Base-by-base conservation (phyloP, 53 echinoderm and acorn worm genomes). In the Holothuria leucospilota region DNA sequence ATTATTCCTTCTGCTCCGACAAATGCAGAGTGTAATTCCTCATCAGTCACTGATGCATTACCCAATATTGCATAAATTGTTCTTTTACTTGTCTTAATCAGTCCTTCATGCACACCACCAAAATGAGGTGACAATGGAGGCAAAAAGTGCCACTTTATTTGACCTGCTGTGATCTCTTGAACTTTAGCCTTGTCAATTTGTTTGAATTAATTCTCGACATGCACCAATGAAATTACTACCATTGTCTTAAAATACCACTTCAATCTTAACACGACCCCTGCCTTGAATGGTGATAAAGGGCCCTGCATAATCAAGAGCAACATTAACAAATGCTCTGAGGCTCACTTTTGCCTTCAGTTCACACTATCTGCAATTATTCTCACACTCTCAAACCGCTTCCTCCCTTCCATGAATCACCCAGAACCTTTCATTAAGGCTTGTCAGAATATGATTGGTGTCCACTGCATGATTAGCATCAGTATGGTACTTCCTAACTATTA, bases 261-360 rank as follows among this genome's bases (percentile, higher is more conserved):
- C 14, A 28, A 62, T 59, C 62, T 20, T 60, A 0, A 59, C 82
- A 53, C 59, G 51, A 20, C 82, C 82, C 52, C 62, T 62, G 3
- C 82, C 82, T 14, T 52, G 87, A 20, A 74, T 20, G 30, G 74
- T 78, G 7, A 87, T 65, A 64, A 87, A 87, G 1, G 87, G 87
- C 10, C 87, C 78, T 2, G 87, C 87, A 87, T 87, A 87, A 28
- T 87, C 87, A 20, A 87, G 65, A 0, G 87, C 78, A 18, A 86
- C 87, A 23, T 66, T 62, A 41, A 63, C 24, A 78, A 87, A 87
- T 51, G 64, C 78, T 21, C 59, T 78, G 21, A 78, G 25, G 20
- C 64, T 78, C 46, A 63, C 46, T 14, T 28, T 62, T 27, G 65
- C 78, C 41, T 14, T 66, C 18, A 30, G 18, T 28, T 85, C 51